These are phyloP conservation scores for Zootoca vivipara DNA, from an alignment of 2,113 vertebrate genomes.

Conservation along the genomic window DNA sequence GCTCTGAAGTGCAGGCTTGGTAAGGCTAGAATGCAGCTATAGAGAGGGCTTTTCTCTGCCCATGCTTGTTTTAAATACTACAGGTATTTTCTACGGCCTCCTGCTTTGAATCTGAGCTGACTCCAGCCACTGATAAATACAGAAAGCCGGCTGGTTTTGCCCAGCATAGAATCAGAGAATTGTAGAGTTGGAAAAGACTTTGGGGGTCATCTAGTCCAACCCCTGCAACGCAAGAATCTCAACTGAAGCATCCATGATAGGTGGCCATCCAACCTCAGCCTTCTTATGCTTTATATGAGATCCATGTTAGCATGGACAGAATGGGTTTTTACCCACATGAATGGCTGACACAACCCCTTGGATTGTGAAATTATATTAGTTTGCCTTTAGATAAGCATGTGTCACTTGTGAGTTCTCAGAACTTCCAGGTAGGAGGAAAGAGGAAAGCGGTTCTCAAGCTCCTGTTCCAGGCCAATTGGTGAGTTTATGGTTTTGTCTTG, in stretches of 20 bases:
- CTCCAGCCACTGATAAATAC: not conserved
- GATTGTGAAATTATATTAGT: not conserved
- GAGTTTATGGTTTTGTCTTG: fast-evolving
- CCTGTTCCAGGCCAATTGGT: not conserved
- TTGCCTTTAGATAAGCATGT: not conserved
- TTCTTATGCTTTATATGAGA: not conserved
- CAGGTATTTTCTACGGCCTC: not conserved
- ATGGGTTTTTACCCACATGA: not conserved
- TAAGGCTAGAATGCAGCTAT: not conserved
- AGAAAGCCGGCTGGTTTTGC: not conserved
- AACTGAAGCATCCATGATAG: too few relatives aligned
- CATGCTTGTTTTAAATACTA: not conserved
- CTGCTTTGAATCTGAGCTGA: not conserved
- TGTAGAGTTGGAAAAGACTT: too few relatives aligned
- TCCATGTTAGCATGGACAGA: not conserved
- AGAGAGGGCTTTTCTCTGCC: not conserved
- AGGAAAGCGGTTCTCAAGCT: not conserved
- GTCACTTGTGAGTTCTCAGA: constrained; percentile 3
- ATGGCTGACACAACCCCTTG: fast-evolving
- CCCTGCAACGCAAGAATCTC: too few relatives aligned
- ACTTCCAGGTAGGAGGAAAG: not conserved
- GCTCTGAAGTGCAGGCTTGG: not conserved
- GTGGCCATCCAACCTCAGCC: too few relatives aligned
- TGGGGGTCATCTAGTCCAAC: too few relatives aligned
- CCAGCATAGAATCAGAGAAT: not conserved